Percentiles rank a stretch among this genome's conserved stretches.
Evolutionary conservation across 2,888 invertebrate species (phyloP).

Genomic region (Nephrotoma guestfalica): DNA sequence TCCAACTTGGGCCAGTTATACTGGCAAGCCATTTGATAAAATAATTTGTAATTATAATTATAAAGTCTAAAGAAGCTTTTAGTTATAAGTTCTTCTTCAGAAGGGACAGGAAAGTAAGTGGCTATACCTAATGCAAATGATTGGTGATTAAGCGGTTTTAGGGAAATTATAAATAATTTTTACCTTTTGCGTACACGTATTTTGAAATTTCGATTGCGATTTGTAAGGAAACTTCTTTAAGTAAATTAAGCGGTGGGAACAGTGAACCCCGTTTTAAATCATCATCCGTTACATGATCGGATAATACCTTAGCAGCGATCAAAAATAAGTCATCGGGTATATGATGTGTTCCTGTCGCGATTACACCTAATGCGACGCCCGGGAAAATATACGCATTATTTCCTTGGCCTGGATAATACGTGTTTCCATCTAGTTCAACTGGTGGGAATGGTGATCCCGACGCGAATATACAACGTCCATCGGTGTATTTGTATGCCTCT

Average conservation of each 20-base stretch:
- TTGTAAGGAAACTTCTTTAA: constrained; percentile 75
- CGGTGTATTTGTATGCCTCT: constrained; percentile 79
- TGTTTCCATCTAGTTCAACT: constrained; percentile 62
- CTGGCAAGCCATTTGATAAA: background rate
- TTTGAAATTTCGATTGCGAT: constrained; percentile 81
- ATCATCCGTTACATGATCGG: constrained; percentile 66
- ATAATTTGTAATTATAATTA: background rate
- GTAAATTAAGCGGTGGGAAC: constrained; percentile 76
- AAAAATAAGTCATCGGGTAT: constrained; percentile 90
- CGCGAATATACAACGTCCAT: constrained; percentile 84
- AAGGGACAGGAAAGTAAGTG: background rate
- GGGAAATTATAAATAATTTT: constrained; percentile 9
- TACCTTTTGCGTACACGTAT: constrained; percentile 80
- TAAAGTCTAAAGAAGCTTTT: background rate
- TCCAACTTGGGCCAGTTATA: background rate
- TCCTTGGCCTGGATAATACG: constrained; percentile 86
- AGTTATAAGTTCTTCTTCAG: background rate
- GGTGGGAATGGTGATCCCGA: constrained; percentile 94
- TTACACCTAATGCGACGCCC: constrained; percentile 86
- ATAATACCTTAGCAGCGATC: constrained; percentile 76
- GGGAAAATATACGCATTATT: constrained; percentile 98
- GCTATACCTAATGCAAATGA: background rate
- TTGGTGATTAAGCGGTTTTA: background rate
- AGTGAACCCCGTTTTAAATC: constrained; percentile 77
- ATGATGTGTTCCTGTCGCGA: constrained; percentile 81